Conservation (phyloP, 2,888 invertebrate species). For the Corbicula japonica region DNA sequence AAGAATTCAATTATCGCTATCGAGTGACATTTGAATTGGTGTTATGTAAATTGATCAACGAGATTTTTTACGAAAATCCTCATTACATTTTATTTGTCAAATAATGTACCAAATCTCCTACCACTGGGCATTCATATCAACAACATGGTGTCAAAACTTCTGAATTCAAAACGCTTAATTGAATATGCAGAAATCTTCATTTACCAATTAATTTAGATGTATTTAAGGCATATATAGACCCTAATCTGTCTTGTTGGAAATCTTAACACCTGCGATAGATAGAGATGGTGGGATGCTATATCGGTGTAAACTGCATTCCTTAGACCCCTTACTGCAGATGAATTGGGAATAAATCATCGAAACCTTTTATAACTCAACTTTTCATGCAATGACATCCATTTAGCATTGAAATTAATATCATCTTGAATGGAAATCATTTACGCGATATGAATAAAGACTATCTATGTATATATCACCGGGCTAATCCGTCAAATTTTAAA, state of each 20-base stretch:
- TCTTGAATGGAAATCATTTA: conserved; percentile 45
- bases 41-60: too few relatives aligned
- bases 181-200: conserved; percentile 34
- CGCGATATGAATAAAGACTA: conserved; percentile 45
- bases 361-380: conserved; percentile 12
- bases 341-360: conserved; percentile 39
- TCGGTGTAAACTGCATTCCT: conserved; percentile 6
- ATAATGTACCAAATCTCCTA: too few relatives aligned
- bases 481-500: conserved; percentile 62
- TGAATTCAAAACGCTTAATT: conserved; percentile 8
- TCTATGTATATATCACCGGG: conserved; percentile 44
- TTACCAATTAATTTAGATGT: conserved; percentile 44
- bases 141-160: too few relatives aligned
- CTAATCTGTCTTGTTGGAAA: neutral
- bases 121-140: too few relatives aligned
- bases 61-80: too few relatives aligned
- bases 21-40: too few relatives aligned
- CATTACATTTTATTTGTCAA: too few relatives aligned
- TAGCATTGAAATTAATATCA: conserved; percentile 44
- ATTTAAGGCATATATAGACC: conserved; percentile 33
- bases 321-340: conserved; percentile 20
- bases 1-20: too few relatives aligned
- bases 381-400: conserved; percentile 52
- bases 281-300: conserved; percentile 21
- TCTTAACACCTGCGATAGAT: conserved; percentile 38